Evolutionary conservation across 2,113 vertebrate genomes (phyloP), one percentile per base, ranked within the genome.

Genomic region (Harpagus bidentatus): DNA sequence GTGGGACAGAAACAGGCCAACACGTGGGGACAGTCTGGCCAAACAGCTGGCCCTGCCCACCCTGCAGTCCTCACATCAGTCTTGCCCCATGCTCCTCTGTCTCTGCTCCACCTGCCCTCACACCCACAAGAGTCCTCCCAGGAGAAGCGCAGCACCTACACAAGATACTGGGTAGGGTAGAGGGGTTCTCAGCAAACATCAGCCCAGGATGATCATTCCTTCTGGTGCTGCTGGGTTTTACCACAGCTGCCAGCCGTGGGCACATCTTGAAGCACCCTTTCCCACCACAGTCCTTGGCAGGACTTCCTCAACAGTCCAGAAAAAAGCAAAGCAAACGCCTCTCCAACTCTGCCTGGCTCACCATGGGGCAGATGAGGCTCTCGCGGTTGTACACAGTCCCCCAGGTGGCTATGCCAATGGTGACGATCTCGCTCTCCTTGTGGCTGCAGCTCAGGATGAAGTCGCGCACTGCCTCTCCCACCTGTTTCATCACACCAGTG

Each of bases 401-500:
- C 99, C 99, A 99, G 3, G 99, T 99, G 80, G 99, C 99, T n/a
- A 99, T 97, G 18, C 99, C 99, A 1, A 99, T 99, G 83, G 99
- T 98, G 86, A 99, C 98, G 10, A 99, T 98, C 4, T 99, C 98
- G 1, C 95, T 88, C 9, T 98, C 97, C 38, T 96, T 97, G 89
- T 97, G 96, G 97, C 96, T 97, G 93, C 98, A 98, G 93, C 99
- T 99, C 90, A 99, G 97, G 48, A 98, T 90, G 81, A 98, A 98
- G 96, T 99, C 99, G 36, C 98, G 95, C 91, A 99, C 99, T 0
- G 99, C 99, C 97, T 99, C 98, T 4, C 99, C 99, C 59, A 99
- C 99, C 58, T 99, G 99, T 81, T 99, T 99, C 99, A 99, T 99
- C 92, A 99, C 99, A 5, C 99, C 99, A 1, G 99, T 6, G 31